phyloP scores from a whole-genome alignment of 2,888 invertebrate species.

The Dicyrtoma fusca region DNA sequence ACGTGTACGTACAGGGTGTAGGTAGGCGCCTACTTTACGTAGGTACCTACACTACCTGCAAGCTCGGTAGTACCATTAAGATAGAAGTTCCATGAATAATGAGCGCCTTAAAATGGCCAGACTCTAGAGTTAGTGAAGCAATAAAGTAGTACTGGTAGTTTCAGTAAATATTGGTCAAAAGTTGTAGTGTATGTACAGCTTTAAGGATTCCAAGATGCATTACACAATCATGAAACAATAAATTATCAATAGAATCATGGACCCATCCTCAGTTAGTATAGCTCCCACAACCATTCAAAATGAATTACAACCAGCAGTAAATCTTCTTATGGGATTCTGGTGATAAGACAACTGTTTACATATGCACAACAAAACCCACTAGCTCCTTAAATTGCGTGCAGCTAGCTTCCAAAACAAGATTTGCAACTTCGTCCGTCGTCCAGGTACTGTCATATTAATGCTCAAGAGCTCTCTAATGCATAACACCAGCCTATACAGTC shows the following conservation, averaged over 20 bases:
- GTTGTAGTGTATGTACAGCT: not conserved
- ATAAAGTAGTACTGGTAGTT: constrained; percentile 12
- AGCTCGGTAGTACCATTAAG: too few species aligned
- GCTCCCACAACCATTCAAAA: constrained; percentile 45
- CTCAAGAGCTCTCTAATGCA: not conserved
- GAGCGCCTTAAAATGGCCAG: too few species aligned
- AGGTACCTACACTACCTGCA: too few species aligned
- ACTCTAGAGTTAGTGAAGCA: not conserved
- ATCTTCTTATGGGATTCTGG: constrained; percentile 39
- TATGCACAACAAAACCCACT: constrained; percentile 40
- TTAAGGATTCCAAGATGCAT: constrained; percentile 11
- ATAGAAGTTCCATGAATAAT: too few species aligned
- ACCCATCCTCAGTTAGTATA: constrained; percentile 31
- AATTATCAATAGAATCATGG: constrained; percentile 39
- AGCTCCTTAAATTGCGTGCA: constrained; percentile 31
- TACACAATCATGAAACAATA: constrained; percentile 30
- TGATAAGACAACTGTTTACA: constrained; percentile 47
- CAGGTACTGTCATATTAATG: not conserved
- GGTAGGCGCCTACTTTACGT: too few species aligned
- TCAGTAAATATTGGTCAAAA: constrained; percentile 17
- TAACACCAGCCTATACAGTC: not conserved
- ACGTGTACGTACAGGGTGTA: too few species aligned
- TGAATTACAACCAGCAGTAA: constrained; percentile 47
- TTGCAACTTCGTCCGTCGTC: constrained; percentile 39
- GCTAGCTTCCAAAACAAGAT: constrained; percentile 38